Conservation (phyloP, 2,888 invertebrate genomes). For the Octonoba sinensis region DNA sequence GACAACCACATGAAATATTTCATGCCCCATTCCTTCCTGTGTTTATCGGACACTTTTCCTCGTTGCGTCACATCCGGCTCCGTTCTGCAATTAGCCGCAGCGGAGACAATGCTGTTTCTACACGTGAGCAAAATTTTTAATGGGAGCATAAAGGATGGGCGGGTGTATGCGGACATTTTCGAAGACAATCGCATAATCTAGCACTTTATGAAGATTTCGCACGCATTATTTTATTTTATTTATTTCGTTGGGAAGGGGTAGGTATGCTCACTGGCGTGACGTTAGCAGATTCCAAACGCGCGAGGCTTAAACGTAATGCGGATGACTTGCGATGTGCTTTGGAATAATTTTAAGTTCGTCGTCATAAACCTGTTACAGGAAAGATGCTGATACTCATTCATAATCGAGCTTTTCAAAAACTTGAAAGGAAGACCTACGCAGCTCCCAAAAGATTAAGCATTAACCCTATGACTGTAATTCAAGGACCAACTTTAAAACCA, state of each 20-base stretch:
- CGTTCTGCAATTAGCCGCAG: slow-evolving; percentile 30
- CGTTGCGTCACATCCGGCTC: slow-evolving; percentile 54
- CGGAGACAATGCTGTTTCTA: slow-evolving; percentile 16
- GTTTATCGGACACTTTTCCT: slow-evolving; percentile 42
- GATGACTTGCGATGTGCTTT: no score
- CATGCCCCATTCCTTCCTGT: slow-evolving; percentile 39
- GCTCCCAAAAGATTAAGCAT: no score
- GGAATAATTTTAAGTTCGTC: no score
- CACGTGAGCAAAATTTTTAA: slow-evolving; percentile 53
- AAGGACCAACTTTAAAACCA: no score
- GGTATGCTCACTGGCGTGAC: slow-evolving; percentile 14
- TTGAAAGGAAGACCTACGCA: no score
- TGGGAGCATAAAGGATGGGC: slow-evolving; percentile 11
- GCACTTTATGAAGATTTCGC: slow-evolving; percentile 14
- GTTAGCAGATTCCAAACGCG: not conserved
- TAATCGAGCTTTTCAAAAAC: no score
- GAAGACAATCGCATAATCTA: not conserved
- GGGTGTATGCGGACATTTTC: not conserved
- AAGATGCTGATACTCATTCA: no score
- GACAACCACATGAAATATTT: no score
- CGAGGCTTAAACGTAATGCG: no score
- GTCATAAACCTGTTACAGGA: no score
- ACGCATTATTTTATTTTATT: slow-evolving; percentile 18
- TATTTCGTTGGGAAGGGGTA: not conserved
- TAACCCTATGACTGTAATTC: no score